A percentile compares a stretch with the other conserved stretches of the same genome.
phyloP scores from a whole-genome alignment of 2,113 vertebrate species.

The Nycticebus coucang region DNA sequence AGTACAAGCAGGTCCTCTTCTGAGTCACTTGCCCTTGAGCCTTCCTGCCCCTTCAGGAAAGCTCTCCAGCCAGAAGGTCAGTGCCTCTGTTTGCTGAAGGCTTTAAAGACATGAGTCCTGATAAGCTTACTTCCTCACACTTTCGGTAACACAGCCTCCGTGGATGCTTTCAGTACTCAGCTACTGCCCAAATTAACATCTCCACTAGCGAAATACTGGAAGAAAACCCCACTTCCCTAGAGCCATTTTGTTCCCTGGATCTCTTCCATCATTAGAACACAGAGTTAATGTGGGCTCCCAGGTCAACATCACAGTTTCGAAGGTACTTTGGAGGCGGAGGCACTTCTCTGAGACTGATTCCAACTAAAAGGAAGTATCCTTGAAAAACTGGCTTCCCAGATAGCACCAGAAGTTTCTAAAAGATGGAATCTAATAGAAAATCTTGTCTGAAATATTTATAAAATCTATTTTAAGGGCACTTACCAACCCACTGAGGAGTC shows the following conservation, averaged over 20 bases:
- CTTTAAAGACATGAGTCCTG: constrained; percentile 62
- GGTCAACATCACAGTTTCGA: constrained; percentile 29
- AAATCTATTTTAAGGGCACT: constrained; percentile 81
- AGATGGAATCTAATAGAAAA: constrained; percentile 77
- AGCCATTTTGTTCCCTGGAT: constrained; percentile 65
- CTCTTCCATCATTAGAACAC: constrained; percentile 53
- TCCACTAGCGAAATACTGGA: constrained; percentile 56
- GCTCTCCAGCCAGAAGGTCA: constrained; percentile 57
- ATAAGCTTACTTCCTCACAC: constrained; percentile 81
- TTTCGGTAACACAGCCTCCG: constrained; percentile 72
- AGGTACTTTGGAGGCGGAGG: background rate
- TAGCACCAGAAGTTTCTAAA: constrained; percentile 67
- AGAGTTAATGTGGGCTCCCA: background rate
- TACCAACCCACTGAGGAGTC: constrained; percentile 69
- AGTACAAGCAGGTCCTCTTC: constrained; percentile 9
- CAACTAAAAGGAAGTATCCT: constrained; percentile 75
- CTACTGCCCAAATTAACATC: constrained; percentile 65
- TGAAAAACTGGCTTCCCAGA: constrained; percentile 67
- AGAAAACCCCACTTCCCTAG: constrained; percentile 74
- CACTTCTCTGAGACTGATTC: constrained; percentile 56
- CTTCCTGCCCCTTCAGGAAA: constrained; percentile 51
- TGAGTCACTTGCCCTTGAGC: background rate
- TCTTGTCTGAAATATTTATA: constrained; percentile 82
- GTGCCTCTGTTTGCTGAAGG: constrained; percentile 34
- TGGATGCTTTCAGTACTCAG: constrained; percentile 58